Base-by-base conservation (phyloP, 2,797 vertebrate species). In the Chaetodon trifasciatus region DNA sequence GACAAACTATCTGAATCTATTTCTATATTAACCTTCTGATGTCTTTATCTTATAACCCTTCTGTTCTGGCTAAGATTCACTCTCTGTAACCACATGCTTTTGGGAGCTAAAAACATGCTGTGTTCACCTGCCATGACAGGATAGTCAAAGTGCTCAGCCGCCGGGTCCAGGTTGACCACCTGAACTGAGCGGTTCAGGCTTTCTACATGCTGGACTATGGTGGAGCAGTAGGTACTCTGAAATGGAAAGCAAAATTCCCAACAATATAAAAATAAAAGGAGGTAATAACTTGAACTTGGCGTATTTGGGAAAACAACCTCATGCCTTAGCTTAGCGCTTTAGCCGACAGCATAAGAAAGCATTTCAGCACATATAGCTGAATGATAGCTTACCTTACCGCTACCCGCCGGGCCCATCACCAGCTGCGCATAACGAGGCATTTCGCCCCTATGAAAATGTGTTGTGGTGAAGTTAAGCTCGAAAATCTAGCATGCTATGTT, bases 181-280 rank as follows among this genome's bases (percentile, higher is more conserved):
- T 98, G 98, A 19, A 98, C 96, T 0, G 97, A 96, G 28, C 98
- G 96, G 89, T 96, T 97, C 53, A 98, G 86, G 49, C 94, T 49
- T 89, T 96, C 96, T 5, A 95, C 95, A 84, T 99, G 98, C 73
- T 99, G 96, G 83, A 98, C 89, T 94, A 99, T 95, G 49, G 97
- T 98, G 89, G 97, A 92, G 83, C 98, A 99, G 92, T 99, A 99
- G 0, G 98, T 99, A 89, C 98, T 99, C 98, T 99, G 93, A 35
- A 77, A 92, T 24, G 40, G 17, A 35, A 52, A 17, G 32, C 3
- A 13, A 12, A 50, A 23, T 0, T 6, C 16, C 5, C 28, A 32
- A 40, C 39, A 50, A 17, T 7, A 0, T 23, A 46, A 3, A 40
- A 9, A 57, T 1, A 13, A 11, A 23, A 13, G 1, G 8, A 3